Percentiles rank a stretch among this genome's conserved stretches.
phyloP scores from a whole-genome alignment of 2,797 vertebrate species.

The Yasuhikotakia modesta region DNA sequence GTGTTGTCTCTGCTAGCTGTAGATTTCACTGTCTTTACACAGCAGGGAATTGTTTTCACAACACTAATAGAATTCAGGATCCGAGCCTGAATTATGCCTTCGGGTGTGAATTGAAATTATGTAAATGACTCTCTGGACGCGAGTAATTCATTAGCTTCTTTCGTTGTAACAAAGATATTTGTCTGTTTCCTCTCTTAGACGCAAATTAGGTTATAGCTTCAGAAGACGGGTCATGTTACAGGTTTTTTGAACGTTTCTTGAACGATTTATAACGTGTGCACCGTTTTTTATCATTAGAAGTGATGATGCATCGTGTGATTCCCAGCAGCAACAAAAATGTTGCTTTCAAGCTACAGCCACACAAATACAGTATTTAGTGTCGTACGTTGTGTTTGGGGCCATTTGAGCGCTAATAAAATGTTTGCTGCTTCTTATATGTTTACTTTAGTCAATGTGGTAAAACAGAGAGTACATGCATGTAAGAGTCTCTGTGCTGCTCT shows the following conservation, averaged over 20 bases:
- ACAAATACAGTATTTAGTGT: too few relatives aligned
- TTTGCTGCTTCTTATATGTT: too few relatives aligned
- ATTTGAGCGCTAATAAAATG: background rate
- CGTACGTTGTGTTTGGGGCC: background rate
- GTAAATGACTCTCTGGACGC: constrained; percentile 51
- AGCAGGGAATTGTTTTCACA: constrained; percentile 56
- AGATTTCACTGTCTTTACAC: constrained; percentile 56
- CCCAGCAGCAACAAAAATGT: background rate
- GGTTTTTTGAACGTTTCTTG: constrained; percentile 17
- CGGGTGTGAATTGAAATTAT: constrained; percentile 59
- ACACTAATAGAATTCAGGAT: constrained; percentile 64
- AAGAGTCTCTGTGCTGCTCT: constrained; percentile 10
- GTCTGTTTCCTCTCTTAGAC: constrained; percentile 21
- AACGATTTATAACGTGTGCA: background rate
- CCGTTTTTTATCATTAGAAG: background rate
- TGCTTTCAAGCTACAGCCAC: background rate
- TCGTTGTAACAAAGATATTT: constrained; percentile 37
- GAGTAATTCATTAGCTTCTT: constrained; percentile 53
- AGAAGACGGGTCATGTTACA: constrained; percentile 26
- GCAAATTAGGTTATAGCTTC: constrained; percentile 41
- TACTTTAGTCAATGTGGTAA: background rate
- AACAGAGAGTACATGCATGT: background rate
- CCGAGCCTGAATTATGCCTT: constrained; percentile 54
- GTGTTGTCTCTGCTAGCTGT: background rate
- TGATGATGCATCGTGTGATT: background rate